Evolutionary conservation across 1,140 invertebrate genomes (phyloP).

Genomic region (Sycophaga agraensis): DNA sequence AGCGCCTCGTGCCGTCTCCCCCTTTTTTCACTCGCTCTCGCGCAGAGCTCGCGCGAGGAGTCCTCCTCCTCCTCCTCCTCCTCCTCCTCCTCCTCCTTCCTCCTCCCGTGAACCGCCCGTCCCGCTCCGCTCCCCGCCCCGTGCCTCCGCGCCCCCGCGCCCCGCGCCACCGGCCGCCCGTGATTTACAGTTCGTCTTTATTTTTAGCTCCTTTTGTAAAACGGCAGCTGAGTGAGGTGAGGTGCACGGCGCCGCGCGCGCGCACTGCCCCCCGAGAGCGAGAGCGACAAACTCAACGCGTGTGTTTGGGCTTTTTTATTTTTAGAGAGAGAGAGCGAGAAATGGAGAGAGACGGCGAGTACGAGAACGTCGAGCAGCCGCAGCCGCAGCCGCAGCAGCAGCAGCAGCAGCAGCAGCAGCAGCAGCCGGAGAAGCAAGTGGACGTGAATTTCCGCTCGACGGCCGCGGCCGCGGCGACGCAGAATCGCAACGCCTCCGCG

Average conservation of each 20-base stretch:
- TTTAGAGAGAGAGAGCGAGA: constrained; percentile 16
- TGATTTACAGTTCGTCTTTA: constrained; percentile 9
- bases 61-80: no score
- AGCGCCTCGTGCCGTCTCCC: not conserved
- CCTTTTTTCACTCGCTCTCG: not conserved
- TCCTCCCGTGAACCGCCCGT: no score
- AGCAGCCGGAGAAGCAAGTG: constrained; percentile 4
- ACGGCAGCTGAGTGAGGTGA: no score
- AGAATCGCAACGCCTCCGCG: constrained; percentile 12
- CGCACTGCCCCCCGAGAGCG: not conserved
- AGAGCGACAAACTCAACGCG: no score
- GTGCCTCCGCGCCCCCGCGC: not conserved
- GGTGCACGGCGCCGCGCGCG: no score
- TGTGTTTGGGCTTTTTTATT: constrained; percentile 20
- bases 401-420: not conserved
- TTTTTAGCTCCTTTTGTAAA: constrained; percentile 15
- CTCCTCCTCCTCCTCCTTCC: no score
- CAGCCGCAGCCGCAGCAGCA: not conserved
- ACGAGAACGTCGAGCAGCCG: constrained; percentile 15
- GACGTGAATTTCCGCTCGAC: constrained; percentile 10
- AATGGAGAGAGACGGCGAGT: constrained; percentile 24
- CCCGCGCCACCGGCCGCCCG: not conserved
- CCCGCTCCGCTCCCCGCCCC: no score
- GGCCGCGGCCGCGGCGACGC: not conserved
- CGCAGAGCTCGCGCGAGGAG: no score